A percentile compares a stretch with the other conserved stretches of the same genome.
Evolutionary conservation across 2,888 invertebrate genomes (phyloP).

Genomic region (Sepiola atlantica): DNA sequence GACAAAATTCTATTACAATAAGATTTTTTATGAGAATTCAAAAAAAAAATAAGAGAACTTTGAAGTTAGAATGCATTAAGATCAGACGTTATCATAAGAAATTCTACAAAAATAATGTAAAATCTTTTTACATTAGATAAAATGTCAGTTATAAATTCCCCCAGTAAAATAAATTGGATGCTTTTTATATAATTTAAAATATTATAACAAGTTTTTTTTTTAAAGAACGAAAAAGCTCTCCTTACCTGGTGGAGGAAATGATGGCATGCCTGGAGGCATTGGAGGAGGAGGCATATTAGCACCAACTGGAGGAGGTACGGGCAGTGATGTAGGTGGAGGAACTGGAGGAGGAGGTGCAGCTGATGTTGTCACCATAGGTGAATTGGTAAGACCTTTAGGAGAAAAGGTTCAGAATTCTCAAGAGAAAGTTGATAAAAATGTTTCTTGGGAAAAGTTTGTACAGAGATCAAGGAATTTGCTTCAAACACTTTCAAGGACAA

Average conservation of each 20-base stretch:
- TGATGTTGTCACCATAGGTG: conserved; percentile 53
- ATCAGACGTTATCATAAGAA: no score
- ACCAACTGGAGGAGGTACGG: conserved; percentile 56
- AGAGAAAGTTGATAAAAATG: conserved; percentile 55
- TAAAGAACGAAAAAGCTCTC: background rate
- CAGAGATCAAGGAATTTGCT: conserved; percentile 74
- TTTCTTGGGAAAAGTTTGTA: conserved; percentile 80
- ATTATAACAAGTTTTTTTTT: no score
- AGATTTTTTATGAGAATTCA: no score
- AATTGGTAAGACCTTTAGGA: conserved; percentile 56
- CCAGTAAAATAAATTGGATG: no score
- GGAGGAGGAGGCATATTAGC: conserved; percentile 58
- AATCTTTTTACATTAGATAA: no score
- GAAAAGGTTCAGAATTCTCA: conserved; percentile 76
- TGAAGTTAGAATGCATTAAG: no score
- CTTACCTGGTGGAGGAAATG: conserved; percentile 57
- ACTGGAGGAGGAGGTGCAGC: conserved; percentile 50
- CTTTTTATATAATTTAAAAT: no score
- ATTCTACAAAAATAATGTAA: no score
- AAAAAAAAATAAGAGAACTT: no score
- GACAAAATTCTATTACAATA: no score
- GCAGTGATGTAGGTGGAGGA: conserved; percentile 53
- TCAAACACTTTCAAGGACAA: background rate
- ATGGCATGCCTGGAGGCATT: conserved; percentile 63
- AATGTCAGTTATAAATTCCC: no score